Base-by-base conservation (phyloP, 1,140 invertebrate genomes). In the Macrobrachium rosenbergii region DNA sequence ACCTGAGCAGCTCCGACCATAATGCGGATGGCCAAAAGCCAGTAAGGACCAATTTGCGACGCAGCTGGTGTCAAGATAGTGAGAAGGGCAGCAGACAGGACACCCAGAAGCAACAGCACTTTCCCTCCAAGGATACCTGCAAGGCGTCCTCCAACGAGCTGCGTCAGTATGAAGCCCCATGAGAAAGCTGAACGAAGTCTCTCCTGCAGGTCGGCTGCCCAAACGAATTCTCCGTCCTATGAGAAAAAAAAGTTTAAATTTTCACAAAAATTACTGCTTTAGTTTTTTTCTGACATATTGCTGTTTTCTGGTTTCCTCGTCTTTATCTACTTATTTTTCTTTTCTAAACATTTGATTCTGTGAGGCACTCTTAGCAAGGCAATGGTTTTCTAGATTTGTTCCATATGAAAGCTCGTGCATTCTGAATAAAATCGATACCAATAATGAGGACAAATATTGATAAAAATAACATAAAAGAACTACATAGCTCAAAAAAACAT, bases 141-240 rank as follows among this genome's bases (percentile, higher is more conserved):
- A 17, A 89, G 83, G 67, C 82, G 76, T 10, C 83, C 89, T 17
- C 81, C 86, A 28, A 84, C 84, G 28, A 89, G 67, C 37, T 89
- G 89, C 28, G 89, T 86, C 43, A 89, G 79, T 16, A 89, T 76
- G 67, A 88, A 88, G 43, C 89, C 89, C 89, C 89, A 89, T 14
- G 87, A 89, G 63, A 88, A 89, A 37, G 87, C 89, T 37, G 84
- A 69, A 6, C 83, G 79, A 21, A 89, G 59, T 5, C 87, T 69
- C 28, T 77, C 75, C 79, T 89, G 89, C 21, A 88, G 82, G 23
- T 83, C 72, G 19, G 89, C 86, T 1, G 72, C 64, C 89, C 89
- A 89, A 23, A 63, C 75, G 78, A 89, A 88, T 75, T 89, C 82
- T 5, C 89, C 89, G 37, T 87, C 83, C 83, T 88, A 76, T n/a